Base-by-base conservation (phyloP, 1,140 invertebrate species). In the Geopemphigus sp. region DNA sequence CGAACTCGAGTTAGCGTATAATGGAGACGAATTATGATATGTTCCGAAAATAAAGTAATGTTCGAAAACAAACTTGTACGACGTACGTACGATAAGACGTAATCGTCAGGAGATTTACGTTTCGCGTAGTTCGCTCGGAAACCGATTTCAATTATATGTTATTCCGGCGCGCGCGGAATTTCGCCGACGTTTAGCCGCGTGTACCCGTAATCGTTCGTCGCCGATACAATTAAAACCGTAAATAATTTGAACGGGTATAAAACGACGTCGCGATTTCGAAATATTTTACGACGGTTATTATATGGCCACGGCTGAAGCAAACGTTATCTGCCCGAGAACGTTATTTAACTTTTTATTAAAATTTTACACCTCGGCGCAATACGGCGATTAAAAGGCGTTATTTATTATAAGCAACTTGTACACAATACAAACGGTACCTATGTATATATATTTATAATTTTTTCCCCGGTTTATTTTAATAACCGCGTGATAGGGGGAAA, bases 201-300 rank as follows among this genome's bases (percentile, higher is more conserved):
- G 39, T 5, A 45, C 5, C 39, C 5, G 39, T 45, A 45, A 45
- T 5, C 11, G 26, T 26, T 17, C 26, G 17, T 61, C n/a, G n/a
- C n/a, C n/a, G n/a, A n/a, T n/a, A n/a, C n/a, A n/a, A n/a, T n/a
- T n/a, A 15, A 63, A 63, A 63, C 1, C 5, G n/a, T 22, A 22
- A 64, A 64, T 64, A 19, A 66, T 66, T 66, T 66, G 22, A 66
- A 22, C 17, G 4, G 61, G n/a, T 5, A 24, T 4, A 57, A 64
- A n/a, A 66, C 14, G 14, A 12, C 17, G 2, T n/a, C 39, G 12
- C 39, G 19, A 22, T 22, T 54, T 10, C 63, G 19, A 19, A 32
- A 64, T 64, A 66, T 66, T 66, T 66, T 66, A 22, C 39, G n/a
- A n/a, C n/a, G 32, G 26, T 64, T 64, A 29, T 66, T 66, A 66